Base-by-base conservation (phyloP, 2,113 vertebrate genomes). In the Sisor rabdophorus region DNA sequence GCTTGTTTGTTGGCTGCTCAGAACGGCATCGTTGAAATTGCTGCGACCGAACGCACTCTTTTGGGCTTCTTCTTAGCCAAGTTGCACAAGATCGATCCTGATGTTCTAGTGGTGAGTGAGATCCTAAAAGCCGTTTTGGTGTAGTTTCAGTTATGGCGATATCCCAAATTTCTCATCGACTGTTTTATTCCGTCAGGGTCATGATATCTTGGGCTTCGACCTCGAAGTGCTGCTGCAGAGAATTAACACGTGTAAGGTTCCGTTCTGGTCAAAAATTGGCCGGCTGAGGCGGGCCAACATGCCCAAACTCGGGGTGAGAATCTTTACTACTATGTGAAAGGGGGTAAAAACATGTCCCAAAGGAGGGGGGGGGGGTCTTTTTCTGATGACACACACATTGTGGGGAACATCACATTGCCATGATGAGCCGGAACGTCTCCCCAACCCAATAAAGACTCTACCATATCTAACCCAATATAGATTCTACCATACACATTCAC, bases 131-230 rank as follows among this genome's bases (percentile, higher is more conserved):
- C 16, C 12, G 16, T 26, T 40, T 59, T 22, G 4, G 16, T 3
- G 17, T 19, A 7, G 13, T 53, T 44, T 12, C 13, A 6, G 4
- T 40, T 50, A 17, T 8, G 19, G 58, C 67, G 36, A 5, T 5
- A 3, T 19, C 3, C 16, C 22, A 16, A 12, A 11, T 2, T 28
- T 71, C 3, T 36, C 5, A 54, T 28, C 10, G 6, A 28, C 4
- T 13, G 5, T 69, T 16, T 68, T 19, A 17, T 8, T 40, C 47
- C 20, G 89, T 75, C 85, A 99, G 97, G 97, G 97, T 86, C 97
- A 99, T 80, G 95, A 96, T 91, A 97, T 99, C 88, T 95, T 95
- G 88, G 95, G 97, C 20, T 99, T 98, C 90, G 96, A 98, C 90
- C 89, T 99, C 85, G 95, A 98, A 88, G 94, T 99, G 73, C 91